Percentiles rank a stretch among this genome's conserved stretches.
These are phyloP conservation scores for Megathymus violae DNA, from an alignment of 1,140 invertebrate species.

Conservation along the genomic window DNA sequence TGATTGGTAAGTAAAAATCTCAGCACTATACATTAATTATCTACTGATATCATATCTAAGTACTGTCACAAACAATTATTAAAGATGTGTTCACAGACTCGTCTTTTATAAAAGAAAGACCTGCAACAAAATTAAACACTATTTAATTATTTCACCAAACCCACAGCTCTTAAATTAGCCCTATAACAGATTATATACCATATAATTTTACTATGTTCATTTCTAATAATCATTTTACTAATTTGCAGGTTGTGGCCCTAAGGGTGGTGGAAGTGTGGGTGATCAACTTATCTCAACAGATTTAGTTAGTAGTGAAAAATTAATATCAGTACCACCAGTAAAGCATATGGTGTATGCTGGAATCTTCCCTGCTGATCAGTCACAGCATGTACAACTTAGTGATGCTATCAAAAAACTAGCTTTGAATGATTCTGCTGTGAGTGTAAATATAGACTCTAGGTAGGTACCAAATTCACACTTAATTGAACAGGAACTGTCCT, in stretches of 20 bases:
- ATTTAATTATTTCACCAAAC: too few species aligned
- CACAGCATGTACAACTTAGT: conserved; percentile 89
- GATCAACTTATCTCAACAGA: conserved; percentile 69
- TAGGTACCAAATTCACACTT: conserved; percentile 75
- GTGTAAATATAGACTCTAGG: conserved; percentile 91
- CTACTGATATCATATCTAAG: too few species aligned
- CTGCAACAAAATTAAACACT: too few species aligned
- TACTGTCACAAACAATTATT: too few species aligned
- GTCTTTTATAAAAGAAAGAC: too few species aligned
- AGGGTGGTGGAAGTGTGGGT: conserved; percentile 75
- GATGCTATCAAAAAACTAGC: conserved; percentile 95
- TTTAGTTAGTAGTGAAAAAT: conserved; percentile 46
- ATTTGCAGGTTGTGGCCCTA: conserved; percentile 72
- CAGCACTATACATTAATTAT: too few species aligned
- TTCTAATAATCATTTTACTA: neutral
- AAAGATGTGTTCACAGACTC: too few species aligned
- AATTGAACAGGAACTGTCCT: too few species aligned
- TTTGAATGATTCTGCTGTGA: conserved; percentile 97
- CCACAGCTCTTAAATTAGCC: too few species aligned
- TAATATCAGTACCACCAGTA: conserved; percentile 48
- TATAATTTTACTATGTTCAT: too few species aligned
- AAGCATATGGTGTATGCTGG: conserved; percentile 98
- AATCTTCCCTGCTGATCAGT: conserved; percentile 96
- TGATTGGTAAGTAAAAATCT: conserved; percentile 74
- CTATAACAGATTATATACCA: too few species aligned